Evolutionary conservation across 2,888 invertebrate species (phyloP), one percentile per base, ranked within the genome.

Genomic region (Lithosia quadra): DNA sequence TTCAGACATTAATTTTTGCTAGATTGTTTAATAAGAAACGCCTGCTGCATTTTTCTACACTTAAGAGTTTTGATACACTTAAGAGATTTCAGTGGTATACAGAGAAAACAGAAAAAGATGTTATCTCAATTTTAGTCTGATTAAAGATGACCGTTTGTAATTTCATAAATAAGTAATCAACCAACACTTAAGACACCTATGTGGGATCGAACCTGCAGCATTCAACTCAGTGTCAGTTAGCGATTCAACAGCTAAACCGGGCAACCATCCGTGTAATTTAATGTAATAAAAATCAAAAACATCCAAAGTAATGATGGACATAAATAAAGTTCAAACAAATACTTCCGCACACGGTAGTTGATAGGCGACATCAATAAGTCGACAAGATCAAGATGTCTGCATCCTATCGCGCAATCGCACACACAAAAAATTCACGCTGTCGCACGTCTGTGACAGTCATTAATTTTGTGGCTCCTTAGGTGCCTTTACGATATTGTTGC

Each of bases 381-480:
- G 87, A 84, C 84, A 78, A 82, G 84, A 90, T 90, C 92, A 91
- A 92, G 93, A 94, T 93, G 94, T 93, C 94, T 92, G 92, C 85
- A 77, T 77, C 79, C 81, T 88, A 90, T 90, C 68, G 75, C 71
- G 74, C 86, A 77, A 86, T 84, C 83, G 69, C 72, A 11, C 10
- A 28, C 73, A 81, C 79, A 81, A 83, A 90, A 91, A 88, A 87
- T 76, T 77, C 74, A 82, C 87, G 87, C 85, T 88, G 77, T 78
- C 75, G 83, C 87, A 88, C 86, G 89, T 89, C 87, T 87, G 86
- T 83, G 79, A 85, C 82, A 84, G 88, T 90, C 93, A 94, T 94
- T 93, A 92, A 92, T 94, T 91, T 91, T 88, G 83, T 84, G 84
- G 84, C 76, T 76, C 73, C 65, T 71, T 81, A 72, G 75, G 67